Conservation (phyloP, 1,140 invertebrate genomes). For the Halesus radiatus region DNA sequence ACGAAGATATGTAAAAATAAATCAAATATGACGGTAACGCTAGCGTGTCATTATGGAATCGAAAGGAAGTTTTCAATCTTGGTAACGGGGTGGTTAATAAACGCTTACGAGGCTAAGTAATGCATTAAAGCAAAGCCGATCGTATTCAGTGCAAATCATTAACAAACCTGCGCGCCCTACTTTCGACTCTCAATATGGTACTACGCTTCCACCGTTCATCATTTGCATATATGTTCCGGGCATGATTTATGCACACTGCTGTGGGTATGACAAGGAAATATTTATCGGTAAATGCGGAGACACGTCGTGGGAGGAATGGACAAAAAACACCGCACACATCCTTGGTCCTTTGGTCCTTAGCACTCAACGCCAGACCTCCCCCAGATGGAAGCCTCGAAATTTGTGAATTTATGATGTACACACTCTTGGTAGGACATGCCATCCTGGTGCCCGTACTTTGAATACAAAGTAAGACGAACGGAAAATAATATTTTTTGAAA, state of each 20-base stretch:
- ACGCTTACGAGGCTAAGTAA: no score
- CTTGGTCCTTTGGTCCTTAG: not conserved
- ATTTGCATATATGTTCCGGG: slow-evolving; percentile 23
- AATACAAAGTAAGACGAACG: slow-evolving; percentile 8
- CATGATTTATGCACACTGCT: slow-evolving; percentile 9
- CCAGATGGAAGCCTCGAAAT: slow-evolving; percentile 25
- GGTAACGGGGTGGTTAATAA: no score
- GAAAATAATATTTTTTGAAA: slow-evolving; percentile 8
- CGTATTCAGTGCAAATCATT: no score
- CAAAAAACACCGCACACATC: slow-evolving; percentile 31
- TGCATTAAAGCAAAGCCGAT: no score
- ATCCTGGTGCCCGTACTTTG: not conserved
- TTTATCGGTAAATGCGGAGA: slow-evolving; percentile 27
- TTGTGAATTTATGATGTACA: slow-evolving; percentile 34
- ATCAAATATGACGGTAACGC: no score
- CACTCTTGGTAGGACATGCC: not conserved
- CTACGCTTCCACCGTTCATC: slow-evolving; percentile 25
- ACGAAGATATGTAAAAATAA: no score
- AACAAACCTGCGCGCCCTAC: not conserved
- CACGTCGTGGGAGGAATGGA: slow-evolving; percentile 37
- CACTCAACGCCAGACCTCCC: slow-evolving; percentile 12
- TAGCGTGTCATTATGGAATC: no score
- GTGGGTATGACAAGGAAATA: slow-evolving; percentile 16
- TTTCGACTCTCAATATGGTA: not conserved
- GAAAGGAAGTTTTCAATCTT: no score